Conservation (phyloP, 64 coral and sea anemone genomes). For the Pocillopora damicornis region DNA sequence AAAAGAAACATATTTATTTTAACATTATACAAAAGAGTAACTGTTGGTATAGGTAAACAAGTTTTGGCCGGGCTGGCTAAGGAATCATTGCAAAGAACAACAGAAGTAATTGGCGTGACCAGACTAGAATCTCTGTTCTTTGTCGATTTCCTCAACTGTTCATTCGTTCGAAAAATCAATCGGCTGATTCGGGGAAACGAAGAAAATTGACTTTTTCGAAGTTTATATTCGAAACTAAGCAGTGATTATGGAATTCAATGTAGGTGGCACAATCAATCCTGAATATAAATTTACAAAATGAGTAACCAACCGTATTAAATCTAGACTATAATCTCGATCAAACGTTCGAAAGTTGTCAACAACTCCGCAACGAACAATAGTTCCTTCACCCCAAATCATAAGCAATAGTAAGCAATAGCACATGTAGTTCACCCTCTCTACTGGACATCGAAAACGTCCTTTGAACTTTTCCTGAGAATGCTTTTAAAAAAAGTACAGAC, state of each 20-base stretch:
- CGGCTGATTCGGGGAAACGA: background rate
- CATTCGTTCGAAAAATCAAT: background rate
- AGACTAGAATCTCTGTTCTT: background rate
- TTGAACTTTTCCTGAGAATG: background rate
- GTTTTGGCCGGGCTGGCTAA: background rate
- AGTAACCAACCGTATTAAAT: conserved; percentile 23
- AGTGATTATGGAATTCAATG: background rate
- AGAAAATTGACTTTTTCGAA: background rate
- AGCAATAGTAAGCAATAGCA: conserved; percentile 8
- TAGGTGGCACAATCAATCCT: background rate
- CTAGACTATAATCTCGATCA: background rate
- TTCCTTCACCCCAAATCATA: background rate
- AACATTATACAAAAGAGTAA: background rate
- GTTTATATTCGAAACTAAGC: background rate
- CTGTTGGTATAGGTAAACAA: conserved; percentile 1
- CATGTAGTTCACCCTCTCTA: background rate
- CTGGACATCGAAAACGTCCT: background rate
- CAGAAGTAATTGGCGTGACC: background rate
- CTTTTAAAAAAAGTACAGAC: background rate
- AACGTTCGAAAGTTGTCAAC: background rate
- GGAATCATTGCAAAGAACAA: background rate
- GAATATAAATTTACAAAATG: conserved; percentile 8
- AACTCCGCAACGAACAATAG: background rate
- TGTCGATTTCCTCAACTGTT: background rate
- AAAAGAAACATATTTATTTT: background rate